Evolutionary conservation across 2,888 invertebrate genomes (phyloP).

Genomic region (Acrocyrtus sp.): DNA sequence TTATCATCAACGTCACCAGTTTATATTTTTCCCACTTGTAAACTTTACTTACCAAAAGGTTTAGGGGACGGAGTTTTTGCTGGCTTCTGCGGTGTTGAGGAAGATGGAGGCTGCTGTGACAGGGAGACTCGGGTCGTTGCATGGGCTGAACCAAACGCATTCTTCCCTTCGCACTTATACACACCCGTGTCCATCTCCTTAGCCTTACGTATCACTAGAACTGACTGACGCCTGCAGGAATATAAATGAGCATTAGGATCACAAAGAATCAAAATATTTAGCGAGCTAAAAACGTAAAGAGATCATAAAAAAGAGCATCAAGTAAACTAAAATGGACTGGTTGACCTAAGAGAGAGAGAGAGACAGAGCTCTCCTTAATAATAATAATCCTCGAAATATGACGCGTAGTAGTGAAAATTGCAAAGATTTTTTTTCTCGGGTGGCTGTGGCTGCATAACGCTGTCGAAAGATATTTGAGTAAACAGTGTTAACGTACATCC

Average conservation of each 20-base stretch:
- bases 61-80: conserved; percentile 49
- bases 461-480: no score
- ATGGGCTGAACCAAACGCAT: conserved; percentile 61
- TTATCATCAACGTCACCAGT: no score
- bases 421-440: no score
- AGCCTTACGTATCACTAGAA: conserved; percentile 63
- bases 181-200: conserved; percentile 61
- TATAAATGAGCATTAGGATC: conserved; percentile 19
- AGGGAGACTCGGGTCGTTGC: conserved; percentile 59
- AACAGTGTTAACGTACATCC: no score
- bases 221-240: conserved; percentile 61
- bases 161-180: conserved; percentile 63
- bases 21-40: no score
- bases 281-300: neutral
- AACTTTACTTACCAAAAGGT: conserved; percentile 57
- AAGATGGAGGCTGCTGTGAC: conserved; percentile 34
- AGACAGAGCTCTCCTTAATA: no score
- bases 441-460: no score
- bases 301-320: neutral
- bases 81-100: conserved; percentile 29
- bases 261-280: conserved; percentile 2
- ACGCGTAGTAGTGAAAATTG: no score
- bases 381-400: no score
- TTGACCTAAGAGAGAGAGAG: no score
- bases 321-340: neutral